Percentiles rank a stretch among this genome's conserved stretches.
These are phyloP conservation scores for Tetranychus piercei DNA, from an alignment of 2,888 invertebrate genomes.

Conservation along the genomic window DNA sequence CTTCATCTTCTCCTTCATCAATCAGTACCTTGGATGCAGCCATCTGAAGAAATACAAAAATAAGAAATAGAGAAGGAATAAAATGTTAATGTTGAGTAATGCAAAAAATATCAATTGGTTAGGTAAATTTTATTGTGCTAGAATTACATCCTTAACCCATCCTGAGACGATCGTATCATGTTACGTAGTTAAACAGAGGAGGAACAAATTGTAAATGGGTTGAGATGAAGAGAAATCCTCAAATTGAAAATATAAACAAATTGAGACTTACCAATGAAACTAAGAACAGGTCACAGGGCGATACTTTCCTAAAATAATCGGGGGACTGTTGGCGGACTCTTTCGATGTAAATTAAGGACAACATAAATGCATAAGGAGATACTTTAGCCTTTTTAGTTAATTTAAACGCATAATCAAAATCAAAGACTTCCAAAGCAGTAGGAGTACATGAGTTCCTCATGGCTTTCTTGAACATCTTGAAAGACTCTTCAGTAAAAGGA, in stretches of 20 bases:
- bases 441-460: slow-evolving; percentile 20
- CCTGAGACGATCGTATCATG: background rate
- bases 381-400: slow-evolving; percentile 50
- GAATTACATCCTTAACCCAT: too few relatives aligned
- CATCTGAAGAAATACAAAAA: slow-evolving; percentile 44
- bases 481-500: slow-evolving; percentile 51
- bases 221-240: background rate
- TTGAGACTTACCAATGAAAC: slow-evolving; percentile 58
- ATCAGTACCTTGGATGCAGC: slow-evolving; percentile 87
- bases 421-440: slow-evolving; percentile 31
- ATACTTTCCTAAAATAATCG: slow-evolving; percentile 58
- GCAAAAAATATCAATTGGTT: background rate
- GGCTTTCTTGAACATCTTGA: slow-evolving; percentile 57
- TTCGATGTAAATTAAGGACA: slow-evolving; percentile 82
- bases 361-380: slow-evolving; percentile 75
- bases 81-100: background rate
- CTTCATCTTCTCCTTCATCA: slow-evolving; percentile 77
- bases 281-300: slow-evolving; percentile 79
- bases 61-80: background rate
- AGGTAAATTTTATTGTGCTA: too few relatives aligned
- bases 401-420: slow-evolving; percentile 31
- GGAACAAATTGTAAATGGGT: background rate
- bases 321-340: slow-evolving; percentile 58
- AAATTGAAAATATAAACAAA: background rate
- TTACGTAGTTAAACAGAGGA: background rate